phyloP scores from a whole-genome alignment of 92 coral and sea anemone species.

The Epizoanthus fatuus region DNA sequence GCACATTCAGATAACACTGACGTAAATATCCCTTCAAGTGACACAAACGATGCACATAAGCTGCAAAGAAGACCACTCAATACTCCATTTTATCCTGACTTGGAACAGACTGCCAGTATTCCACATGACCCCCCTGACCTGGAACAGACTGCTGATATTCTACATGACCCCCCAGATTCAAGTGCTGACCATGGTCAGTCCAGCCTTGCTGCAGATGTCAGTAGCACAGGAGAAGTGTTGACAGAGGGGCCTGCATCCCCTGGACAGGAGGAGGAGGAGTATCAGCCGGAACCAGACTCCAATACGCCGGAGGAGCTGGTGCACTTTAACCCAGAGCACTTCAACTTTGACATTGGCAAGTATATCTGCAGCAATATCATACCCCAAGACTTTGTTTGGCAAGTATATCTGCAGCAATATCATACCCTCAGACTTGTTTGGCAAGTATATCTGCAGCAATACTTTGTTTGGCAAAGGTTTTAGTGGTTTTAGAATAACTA shows the following conservation, averaged over 20 bases:
- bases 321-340: constrained; percentile 72
- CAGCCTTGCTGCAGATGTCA: neutral
- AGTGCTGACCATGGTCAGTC: neutral
- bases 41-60: neutral
- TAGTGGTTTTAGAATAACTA: no score
- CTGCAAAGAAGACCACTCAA: neutral
- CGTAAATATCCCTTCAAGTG: neutral
- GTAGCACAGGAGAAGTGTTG: neutral
- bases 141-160: neutral
- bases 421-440: no score
- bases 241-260: neutral
- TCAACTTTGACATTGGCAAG: constrained; percentile 80
- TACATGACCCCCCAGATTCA: neutral
- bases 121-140: neutral
- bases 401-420: no score
- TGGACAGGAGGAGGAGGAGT: constrained; percentile 14
- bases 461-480: no score
- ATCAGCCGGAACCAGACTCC: constrained; percentile 56
- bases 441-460: no score
- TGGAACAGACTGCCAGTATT: neutral
- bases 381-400: no score
- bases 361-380: neutral
- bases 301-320: constrained; percentile 22
- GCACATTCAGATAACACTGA: neutral
- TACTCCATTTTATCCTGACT: neutral